A percentile compares a stretch with the other conserved stretches of the same genome.
Conservation (phyloP, 2,113 vertebrate genomes). For the Dunckerocampus dactyliophorus region DNA sequence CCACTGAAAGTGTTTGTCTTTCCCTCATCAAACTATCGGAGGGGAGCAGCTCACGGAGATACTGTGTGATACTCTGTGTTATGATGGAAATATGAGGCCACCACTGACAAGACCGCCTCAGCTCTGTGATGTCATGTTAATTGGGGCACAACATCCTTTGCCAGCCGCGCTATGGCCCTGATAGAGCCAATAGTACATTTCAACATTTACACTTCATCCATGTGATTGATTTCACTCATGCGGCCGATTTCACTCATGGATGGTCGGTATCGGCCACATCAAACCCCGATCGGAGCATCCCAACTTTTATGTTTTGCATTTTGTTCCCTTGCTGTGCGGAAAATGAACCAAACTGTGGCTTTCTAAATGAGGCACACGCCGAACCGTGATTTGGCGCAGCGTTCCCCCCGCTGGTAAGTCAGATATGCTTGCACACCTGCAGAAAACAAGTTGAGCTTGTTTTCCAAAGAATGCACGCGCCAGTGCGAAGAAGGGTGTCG, state of each 20-base stretch:
- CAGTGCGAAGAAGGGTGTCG: slow-evolving; percentile 8
- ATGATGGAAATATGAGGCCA: slow-evolving; percentile 33
- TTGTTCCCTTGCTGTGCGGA: too few species aligned
- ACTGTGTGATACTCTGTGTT: slow-evolving; percentile 18
- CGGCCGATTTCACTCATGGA: too few species aligned
- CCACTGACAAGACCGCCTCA: slow-evolving; percentile 21
- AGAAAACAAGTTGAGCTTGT: not conserved
- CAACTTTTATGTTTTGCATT: too few species aligned
- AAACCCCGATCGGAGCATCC: too few species aligned
- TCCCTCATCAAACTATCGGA: slow-evolving; percentile 16
- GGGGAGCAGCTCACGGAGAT: slow-evolving; percentile 18
- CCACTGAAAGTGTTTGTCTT: slow-evolving; percentile 8
- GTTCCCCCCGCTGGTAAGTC: not conserved
- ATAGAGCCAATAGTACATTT: too few species aligned
- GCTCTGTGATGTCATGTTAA: slow-evolving; percentile 7
- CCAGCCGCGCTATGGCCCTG: not conserved
- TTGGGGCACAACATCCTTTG: slow-evolving; percentile 29
- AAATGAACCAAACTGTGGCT: too few species aligned
- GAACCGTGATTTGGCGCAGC: too few species aligned
- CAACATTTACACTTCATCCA: too few species aligned
- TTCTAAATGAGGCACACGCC: too few species aligned
- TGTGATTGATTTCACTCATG: too few species aligned
- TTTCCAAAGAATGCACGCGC: not conserved
- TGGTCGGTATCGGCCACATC: too few species aligned
- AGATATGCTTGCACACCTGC: not conserved